Evolutionary conservation across 2,113 vertebrate genomes (phyloP).

Genomic region (Corythornis cristatus): DNA sequence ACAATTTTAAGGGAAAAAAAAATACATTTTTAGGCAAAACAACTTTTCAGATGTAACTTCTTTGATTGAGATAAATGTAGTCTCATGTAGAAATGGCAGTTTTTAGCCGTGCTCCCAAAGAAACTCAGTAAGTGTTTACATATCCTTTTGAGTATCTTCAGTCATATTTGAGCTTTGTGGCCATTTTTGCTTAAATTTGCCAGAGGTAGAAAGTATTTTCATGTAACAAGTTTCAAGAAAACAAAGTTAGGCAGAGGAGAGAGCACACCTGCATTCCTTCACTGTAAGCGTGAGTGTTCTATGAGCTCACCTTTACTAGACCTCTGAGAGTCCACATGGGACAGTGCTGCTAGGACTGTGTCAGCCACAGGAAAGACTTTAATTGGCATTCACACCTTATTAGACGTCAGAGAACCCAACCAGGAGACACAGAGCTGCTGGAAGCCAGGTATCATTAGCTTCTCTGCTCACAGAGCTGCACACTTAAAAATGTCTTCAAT

Average conservation of each 20-base stretch:
- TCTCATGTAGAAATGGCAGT: not conserved
- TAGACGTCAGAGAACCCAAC: conserved; percentile 52
- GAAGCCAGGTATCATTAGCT: conserved; percentile 62
- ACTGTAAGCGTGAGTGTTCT: accelerated
- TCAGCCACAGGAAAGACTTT: conserved; percentile 61
- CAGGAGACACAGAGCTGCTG: conserved; percentile 47
- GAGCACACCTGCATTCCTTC: not conserved
- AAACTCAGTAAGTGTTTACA: not conserved
- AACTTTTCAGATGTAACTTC: not conserved
- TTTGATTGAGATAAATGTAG: not conserved
- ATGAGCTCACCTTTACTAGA: conserved; percentile 33
- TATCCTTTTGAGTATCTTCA: not conserved
- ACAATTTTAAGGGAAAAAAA: not conserved
- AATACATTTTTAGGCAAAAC: not conserved
- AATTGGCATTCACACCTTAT: conserved; percentile 66
- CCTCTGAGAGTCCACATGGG: conserved; percentile 47
- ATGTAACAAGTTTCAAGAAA: not conserved
- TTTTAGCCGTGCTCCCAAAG: not conserved
- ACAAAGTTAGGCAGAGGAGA: not conserved
- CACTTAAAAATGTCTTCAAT: conserved; percentile 24
- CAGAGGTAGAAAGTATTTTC: not conserved
- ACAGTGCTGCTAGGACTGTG: not conserved
- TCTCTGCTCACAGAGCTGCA: not conserved
- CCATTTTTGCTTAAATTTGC: not conserved
- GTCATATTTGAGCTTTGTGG: not conserved